Evolutionary conservation across 35 echinoderm and acorn worm species (phyloP), one percentile per base, ranked within the genome.

Genomic region (Patiria miniata): DNA sequence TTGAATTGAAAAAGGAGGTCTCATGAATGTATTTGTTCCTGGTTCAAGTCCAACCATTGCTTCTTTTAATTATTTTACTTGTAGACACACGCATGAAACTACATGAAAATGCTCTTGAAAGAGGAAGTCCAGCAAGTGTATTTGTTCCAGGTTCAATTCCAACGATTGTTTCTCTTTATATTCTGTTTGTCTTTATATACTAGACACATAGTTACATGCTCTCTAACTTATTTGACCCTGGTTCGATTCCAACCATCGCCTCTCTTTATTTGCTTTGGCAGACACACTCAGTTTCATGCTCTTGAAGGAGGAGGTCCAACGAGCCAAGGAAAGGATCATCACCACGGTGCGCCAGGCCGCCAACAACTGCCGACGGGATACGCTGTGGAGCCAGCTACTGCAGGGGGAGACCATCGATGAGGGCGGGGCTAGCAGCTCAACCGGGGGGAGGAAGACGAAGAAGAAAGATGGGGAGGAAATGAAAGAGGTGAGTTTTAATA

Each of bases 291-390:
- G 96, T 40, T 92, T 54, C 77, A 52, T 50, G 22, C 51, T 89
- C 2, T 28, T 86, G 52, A 88, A 84, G 78, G 78, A 56, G 19
- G 85, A 94, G 87, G 90, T 86, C 36, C 29, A 83, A 47, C 88
- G 51, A 12, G 85, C 83, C 30, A 87, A 80, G 36, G 93, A 89
- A 6, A 85, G 87, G 61, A 93, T 99, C 40, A 47, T 87, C 47
- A 51, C 58, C 26, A 88, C 94, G 37, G 88, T 94, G 19, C 91
- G 81, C 21, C 77, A 87, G 21, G 93, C 89, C 9, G 96, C 89
- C 6, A 89, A 82, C 14, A 87, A 90, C 73, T 99, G 93, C 40
- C 55, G 96, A 37, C 68, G 96, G 33, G 96, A 99, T 80, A 92
- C 85, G 30, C 93, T 99, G 8, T 99, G 96, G 96, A 51, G 87